Conservation (phyloP, 2,113 vertebrate genomes). For the Nothoprocta perdicaria region DNA sequence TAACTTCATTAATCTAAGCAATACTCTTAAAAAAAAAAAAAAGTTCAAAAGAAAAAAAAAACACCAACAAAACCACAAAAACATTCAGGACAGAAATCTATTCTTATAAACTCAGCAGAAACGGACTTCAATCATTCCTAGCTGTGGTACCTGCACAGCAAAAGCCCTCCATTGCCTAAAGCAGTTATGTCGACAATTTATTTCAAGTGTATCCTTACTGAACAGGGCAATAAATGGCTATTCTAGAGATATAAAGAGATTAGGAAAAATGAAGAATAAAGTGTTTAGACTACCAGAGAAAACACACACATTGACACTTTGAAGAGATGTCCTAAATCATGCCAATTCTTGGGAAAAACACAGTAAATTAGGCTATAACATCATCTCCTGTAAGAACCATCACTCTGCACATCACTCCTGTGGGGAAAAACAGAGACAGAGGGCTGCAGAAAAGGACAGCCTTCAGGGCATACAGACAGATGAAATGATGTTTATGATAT, state of each 20-base stretch:
- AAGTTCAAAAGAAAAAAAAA: neutral
- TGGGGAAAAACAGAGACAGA: conserved; percentile 52
- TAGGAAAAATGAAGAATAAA: neutral
- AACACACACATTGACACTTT: neutral
- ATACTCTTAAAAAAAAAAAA: neutral
- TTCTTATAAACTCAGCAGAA: neutral
- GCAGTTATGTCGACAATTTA: neutral
- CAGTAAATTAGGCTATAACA: neutral
- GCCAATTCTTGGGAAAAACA: neutral
- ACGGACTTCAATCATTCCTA: neutral
- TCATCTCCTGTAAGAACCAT: neutral
- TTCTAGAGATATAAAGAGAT: neutral
- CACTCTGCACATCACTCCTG: neutral
- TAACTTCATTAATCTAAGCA: conserved; percentile 6
- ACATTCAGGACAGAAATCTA: neutral
- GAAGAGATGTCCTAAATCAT: neutral
- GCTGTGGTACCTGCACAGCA: neutral
- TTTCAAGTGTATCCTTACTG: neutral
- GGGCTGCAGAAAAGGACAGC: conserved; percentile 8
- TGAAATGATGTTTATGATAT: conserved; percentile 56
- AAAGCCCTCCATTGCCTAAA: neutral
- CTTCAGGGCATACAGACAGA: conserved; percentile 3
- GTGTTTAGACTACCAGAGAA: neutral
- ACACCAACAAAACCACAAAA: neutral
- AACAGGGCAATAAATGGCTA: neutral